A percentile compares a stretch with the other conserved stretches of the same genome.
These are phyloP conservation scores for Enteromius paludinosus DNA, from an alignment of 2,797 vertebrate species.

Conservation along the genomic window DNA sequence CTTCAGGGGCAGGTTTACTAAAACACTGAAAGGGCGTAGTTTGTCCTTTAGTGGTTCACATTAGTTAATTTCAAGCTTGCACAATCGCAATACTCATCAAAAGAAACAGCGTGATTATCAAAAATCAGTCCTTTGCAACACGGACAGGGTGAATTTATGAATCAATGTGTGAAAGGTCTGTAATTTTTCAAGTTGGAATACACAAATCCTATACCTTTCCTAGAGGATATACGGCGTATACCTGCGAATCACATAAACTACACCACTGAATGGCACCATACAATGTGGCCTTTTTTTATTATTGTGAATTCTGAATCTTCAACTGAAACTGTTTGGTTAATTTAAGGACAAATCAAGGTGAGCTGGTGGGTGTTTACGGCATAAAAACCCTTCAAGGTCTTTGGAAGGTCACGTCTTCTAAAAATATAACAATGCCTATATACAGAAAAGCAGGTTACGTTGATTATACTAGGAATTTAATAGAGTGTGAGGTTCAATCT, in stretches of 20 bases:
- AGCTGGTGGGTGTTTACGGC: background rate
- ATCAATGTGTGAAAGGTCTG: background rate
- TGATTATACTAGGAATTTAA: background rate
- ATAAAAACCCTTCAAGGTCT: background rate
- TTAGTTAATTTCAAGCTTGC: too few species aligned
- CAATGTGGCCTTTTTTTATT: conserved; percentile 13
- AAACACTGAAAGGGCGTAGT: too few species aligned
- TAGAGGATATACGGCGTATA: background rate
- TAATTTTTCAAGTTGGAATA: background rate
- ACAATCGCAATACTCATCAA: too few species aligned
- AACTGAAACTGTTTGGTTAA: background rate
- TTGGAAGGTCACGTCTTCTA: conserved; percentile 2
- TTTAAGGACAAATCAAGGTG: background rate
- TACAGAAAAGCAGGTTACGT: background rate
- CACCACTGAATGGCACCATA: background rate
- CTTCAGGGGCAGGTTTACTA: too few species aligned
- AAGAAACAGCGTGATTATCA: too few species aligned
- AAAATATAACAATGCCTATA: conserved; percentile 11
- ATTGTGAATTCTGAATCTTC: conserved; percentile 10
- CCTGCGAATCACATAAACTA: background rate
- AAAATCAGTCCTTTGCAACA: too few species aligned
- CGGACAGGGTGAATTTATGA: too few species aligned
- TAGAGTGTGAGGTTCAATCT: background rate
- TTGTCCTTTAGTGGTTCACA: too few species aligned
- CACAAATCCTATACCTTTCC: background rate